A percentile compares a stretch with the other conserved stretches of the same genome.
These are phyloP conservation scores for Channallabes apus DNA, from an alignment of 2,797 vertebrate genomes.

Conservation along the genomic window DNA sequence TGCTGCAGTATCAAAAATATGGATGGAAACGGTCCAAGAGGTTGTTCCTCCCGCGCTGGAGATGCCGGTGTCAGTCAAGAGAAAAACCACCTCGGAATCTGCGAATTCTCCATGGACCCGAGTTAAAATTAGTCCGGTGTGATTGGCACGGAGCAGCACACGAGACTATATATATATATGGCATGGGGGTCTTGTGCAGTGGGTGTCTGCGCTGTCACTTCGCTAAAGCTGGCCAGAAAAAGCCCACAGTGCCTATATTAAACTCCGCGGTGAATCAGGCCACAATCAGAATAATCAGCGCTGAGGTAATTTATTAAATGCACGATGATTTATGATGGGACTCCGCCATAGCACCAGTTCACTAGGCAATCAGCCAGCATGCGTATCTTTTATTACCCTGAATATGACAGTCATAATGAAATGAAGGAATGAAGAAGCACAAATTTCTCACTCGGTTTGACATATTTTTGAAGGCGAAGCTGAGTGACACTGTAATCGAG, in stretches of 20 bases:
- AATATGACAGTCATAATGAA: conserved; percentile 8
- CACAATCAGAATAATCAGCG: not conserved
- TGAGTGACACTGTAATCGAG: not conserved
- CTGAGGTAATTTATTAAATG: conserved; percentile 16
- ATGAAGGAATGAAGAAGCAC: conserved; percentile 4
- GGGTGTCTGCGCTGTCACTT: conserved; percentile 16
- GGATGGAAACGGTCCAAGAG: not conserved
- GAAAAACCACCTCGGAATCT: not conserved
- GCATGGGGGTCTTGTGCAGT: not conserved
- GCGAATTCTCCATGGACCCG: not conserved
- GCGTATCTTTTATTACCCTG: not conserved
- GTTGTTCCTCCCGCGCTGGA: not conserved
- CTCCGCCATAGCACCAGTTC: not conserved
- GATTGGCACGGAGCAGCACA: not conserved
- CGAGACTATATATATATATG: not conserved
- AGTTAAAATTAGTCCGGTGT: conserved; percentile 22
- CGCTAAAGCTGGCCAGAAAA: not conserved
- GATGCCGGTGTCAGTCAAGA: not conserved
- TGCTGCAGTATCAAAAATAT: not conserved
- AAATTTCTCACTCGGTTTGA: not conserved
- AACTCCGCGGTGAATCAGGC: not conserved
- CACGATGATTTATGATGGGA: not conserved
- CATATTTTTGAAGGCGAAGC: not conserved
- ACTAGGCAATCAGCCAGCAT: conserved; percentile 15
- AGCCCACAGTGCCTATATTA: not conserved